These are phyloP conservation scores for Esox niger DNA, from an alignment of 2,113 vertebrate genomes.

Conservation along the genomic window DNA sequence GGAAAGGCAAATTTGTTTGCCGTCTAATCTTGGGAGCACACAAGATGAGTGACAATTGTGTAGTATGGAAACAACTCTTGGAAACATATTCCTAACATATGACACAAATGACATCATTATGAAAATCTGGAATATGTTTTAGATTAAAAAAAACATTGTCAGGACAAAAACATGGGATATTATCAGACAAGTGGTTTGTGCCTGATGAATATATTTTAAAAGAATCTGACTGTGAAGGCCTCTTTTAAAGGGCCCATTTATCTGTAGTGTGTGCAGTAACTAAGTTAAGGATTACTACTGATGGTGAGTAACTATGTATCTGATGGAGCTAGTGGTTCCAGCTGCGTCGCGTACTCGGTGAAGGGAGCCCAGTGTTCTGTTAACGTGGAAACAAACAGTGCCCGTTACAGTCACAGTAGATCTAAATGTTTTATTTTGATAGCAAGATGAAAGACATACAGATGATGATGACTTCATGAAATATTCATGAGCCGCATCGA, in stretches of 20 bases:
- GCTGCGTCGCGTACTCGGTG: neutral
- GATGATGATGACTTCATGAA: neutral
- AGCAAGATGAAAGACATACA: neutral
- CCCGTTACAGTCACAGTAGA: constrained; percentile 5
- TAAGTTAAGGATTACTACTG: constrained; percentile 8
- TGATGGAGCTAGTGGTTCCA: constrained; percentile 13
- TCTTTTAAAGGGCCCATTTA: constrained; percentile 4
- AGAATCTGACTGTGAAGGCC: neutral
- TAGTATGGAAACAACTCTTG: neutral
- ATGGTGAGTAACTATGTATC: constrained; percentile 6
- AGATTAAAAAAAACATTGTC: neutral
- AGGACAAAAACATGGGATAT: neutral
- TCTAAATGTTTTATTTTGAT: constrained; percentile 12
- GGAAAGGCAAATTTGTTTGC: neutral
- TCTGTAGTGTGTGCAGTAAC: constrained; percentile 1
- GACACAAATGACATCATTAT: neutral
- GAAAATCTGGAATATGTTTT: neutral
- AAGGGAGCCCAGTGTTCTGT: neutral
- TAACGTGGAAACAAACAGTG: constrained; percentile 4
- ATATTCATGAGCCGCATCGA: neutral
- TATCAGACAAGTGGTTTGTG: neutral
- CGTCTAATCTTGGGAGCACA: neutral
- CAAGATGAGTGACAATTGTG: neutral
- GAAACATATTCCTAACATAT: neutral
- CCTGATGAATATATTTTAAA: neutral